Base-by-base conservation (phyloP, 2,113 vertebrate genomes). In the Salvelinus alpinus region DNA sequence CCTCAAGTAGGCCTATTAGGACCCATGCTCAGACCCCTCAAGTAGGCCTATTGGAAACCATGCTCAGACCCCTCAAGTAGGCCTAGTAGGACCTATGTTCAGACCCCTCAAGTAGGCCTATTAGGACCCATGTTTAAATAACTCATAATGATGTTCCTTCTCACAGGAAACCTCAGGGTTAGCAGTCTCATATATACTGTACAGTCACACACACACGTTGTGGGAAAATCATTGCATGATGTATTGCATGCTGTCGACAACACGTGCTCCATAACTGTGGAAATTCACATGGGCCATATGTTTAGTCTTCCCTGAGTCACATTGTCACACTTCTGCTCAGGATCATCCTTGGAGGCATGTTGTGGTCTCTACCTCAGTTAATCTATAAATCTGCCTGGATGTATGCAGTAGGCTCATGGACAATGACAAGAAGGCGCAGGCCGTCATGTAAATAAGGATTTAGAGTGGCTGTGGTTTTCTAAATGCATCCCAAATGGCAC, bases 181-280 rank as follows among this genome's bases (percentile, higher is more conserved):
- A 44, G 38, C 38, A 27, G 7, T 6, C 64, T 25, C 8, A 11
- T 44, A 13, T 24, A 65, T 5, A 65, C 22, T 44, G 9, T 11
- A 25, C 64, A 34, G 31, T 34, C 31, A 13, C 62, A 24, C 38
- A 34, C 34, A 34, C 9, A 44, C 8, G 76, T 82, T 38, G 68
- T 71, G 75, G 79, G 29, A 31, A 75, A 68, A 54, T 22, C 20
- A 34, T 27, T 85, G 76, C 85, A 87, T 87, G 73, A 88, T 87
- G 84, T 76, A 90, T 78, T 47, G 44, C 13, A 1, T 68, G 68
- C 47, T 77, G 70, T 72, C 12, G 72, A 38, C 67, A 73, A 84
- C 79, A 80, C 38, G 13, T 65, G 76, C 34, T 67, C 73, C 29
- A 25, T 51, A 57, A 82, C 60, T 68, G 77, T 51, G 16, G 51